Evolutionary conservation across 2,888 invertebrate genomes (phyloP).

Genomic region (Notodonta ziczac): DNA sequence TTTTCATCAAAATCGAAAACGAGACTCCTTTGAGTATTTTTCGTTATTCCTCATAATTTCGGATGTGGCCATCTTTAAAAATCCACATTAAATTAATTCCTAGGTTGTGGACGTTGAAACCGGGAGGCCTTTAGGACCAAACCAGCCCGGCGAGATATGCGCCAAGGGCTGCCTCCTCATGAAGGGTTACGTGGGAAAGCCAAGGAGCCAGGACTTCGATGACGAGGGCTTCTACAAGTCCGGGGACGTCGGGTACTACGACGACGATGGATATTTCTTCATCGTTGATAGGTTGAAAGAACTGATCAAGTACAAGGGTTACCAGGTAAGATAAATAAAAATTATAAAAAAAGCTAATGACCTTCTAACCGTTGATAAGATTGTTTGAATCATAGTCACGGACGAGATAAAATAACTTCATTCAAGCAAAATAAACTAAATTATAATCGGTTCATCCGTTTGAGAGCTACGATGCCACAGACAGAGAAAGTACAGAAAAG

Average conservation of each 20-base stretch:
- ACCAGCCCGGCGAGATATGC: conserved; percentile 91
- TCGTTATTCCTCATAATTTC: no score
- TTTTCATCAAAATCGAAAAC: no score
- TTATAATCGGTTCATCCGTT: no score
- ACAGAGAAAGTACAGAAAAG: no score
- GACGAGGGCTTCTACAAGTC: conserved; percentile 92
- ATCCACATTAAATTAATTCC: conserved; percentile 9
- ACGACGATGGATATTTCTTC: conserved; percentile 61
- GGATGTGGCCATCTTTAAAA: no score
- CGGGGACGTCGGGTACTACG: conserved; percentile 73
- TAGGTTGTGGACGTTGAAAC: conserved; percentile 85
- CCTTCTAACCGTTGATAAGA: no score
- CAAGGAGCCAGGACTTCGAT: conserved; percentile 85
- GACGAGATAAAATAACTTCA: no score
- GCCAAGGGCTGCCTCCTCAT: conserved; percentile 90
- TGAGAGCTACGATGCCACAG: no score
- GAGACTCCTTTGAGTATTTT: no score
- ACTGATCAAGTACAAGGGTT: conserved; percentile 72
- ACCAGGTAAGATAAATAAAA: conserved; percentile 54
- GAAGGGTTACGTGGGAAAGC: conserved; percentile 89
- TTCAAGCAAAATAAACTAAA: no score
- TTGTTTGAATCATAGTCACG: no score
- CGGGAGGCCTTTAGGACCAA: conserved; percentile 85
- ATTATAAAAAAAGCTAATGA: background rate
- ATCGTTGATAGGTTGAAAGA: conserved; percentile 72